A percentile compares a stretch with the other conserved stretches of the same genome.
These are phyloP conservation scores for Agrochola circellaris DNA, from an alignment of 2,888 invertebrate genomes.

Conservation along the genomic window DNA sequence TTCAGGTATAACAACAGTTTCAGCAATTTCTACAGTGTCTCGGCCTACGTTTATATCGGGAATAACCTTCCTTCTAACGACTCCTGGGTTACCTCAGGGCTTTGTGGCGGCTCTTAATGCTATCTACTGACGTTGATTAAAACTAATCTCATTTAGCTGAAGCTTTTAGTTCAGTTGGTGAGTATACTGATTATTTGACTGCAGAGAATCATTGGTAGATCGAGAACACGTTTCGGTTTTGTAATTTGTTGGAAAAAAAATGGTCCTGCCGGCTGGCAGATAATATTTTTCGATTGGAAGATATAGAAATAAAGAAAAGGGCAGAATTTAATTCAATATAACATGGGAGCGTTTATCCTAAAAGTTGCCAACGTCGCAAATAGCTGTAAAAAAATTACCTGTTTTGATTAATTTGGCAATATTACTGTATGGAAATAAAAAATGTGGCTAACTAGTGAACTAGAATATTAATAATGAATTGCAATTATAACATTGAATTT, in stretches of 20 bases:
- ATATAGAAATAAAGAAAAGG: not conserved
- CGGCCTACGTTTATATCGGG: conserved; percentile 49
- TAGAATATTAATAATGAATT: no score
- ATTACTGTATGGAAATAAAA: no score
- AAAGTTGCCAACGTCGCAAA: no score
- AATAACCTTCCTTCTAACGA: conserved; percentile 60
- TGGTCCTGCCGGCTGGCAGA: not conserved
- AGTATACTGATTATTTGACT: conserved; percentile 26
- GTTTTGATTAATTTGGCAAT: no score
- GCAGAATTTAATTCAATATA: not conserved
- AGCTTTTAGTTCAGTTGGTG: conserved; percentile 38
- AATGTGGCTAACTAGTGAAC: no score
- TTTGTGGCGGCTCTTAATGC: conserved; percentile 48
- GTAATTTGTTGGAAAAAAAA: not conserved
- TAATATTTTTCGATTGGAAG: not conserved
- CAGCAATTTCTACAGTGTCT: conserved; percentile 44
- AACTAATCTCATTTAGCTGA: conserved; percentile 53
- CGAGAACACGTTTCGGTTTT: not conserved
- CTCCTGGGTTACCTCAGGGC: conserved; percentile 57
- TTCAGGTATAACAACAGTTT: conserved; percentile 51
- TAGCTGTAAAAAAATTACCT: no score
- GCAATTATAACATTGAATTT: no score
- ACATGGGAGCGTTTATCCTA: no score
- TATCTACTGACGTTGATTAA: conserved; percentile 63
- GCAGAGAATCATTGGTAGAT: conserved; percentile 1